Percentiles rank a stretch among this genome's conserved stretches.
Conservation (phyloP, 2,113 vertebrate genomes). For the Poeciliopsis turrubarensis region DNA sequence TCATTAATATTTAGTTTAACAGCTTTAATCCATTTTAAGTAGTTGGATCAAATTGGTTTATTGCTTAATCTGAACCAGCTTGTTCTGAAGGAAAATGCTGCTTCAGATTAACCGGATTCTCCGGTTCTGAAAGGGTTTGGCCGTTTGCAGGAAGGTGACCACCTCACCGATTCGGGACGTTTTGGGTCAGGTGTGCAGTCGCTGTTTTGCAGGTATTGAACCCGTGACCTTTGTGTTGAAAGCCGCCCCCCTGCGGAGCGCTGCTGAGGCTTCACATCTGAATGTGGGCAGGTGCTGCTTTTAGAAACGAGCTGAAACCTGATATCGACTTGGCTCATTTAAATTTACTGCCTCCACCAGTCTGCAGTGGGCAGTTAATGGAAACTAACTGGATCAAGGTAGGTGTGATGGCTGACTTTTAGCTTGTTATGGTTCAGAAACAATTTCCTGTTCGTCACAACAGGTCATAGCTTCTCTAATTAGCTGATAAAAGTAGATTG, state of each 20-base stretch:
- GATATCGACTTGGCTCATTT: constrained; percentile 23
- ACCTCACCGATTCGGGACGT: not conserved
- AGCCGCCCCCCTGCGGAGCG: not conserved
- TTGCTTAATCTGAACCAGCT: constrained; percentile 17
- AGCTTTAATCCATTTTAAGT: too few species aligned
- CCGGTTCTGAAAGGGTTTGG: not conserved
- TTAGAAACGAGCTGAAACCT: constrained; percentile 35
- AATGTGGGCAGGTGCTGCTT: constrained; percentile 16
- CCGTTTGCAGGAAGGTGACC: not conserved
- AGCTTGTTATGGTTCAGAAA: not conserved
- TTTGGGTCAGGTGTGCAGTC: not conserved
- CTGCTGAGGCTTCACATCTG: constrained; percentile 7
- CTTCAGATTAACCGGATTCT: not conserved
- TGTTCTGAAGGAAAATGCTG: constrained; percentile 6
- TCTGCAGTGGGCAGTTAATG: not conserved
- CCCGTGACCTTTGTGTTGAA: constrained; percentile 31
- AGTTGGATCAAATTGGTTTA: constrained; percentile 32
- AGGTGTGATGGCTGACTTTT: not conserved
- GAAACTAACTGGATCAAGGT: not conserved
- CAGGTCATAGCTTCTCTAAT: not conserved
- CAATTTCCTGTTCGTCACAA: not conserved
- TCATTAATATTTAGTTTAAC: too few species aligned
- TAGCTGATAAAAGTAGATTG: not conserved
- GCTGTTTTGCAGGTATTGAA: constrained; percentile 11
- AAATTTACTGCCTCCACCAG: constrained; percentile 3